Base-by-base conservation (phyloP, 1,140 invertebrate genomes). In the Hylyphantes graminicola region DNA sequence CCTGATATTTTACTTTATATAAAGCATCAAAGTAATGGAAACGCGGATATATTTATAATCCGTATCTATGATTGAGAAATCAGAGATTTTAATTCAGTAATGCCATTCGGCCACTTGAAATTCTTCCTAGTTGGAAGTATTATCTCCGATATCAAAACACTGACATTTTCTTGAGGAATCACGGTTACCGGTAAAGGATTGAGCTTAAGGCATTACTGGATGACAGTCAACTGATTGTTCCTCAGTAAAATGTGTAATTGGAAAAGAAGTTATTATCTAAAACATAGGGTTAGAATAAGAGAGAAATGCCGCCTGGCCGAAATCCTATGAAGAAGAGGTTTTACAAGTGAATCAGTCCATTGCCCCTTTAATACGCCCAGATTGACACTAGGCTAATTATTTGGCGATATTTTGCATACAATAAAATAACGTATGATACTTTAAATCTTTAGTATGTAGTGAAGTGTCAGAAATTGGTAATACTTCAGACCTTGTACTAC, bases 31-130 rank as follows among this genome's bases (percentile, higher is more conserved):
- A 67, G 65, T 15, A 67, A 15, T 68, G 65, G 65, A 35, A 35
- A 35, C 0, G 21, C 8, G 65, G 59, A 19, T 15, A 61, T 7
- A 15, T 15, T 7, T 0, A 19, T 15, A 8, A 10, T n/a, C 19
- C 59, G 65, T 7, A 50, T 68, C 21, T 67, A 21, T 35, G 65
- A 68, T 68, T 68, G 65, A 21, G 51, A 68, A 68, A 68, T 68
- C 65, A 68, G 51, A 68, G 65, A 68, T 68, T 68, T 68, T 68
- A 68, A 68, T 68, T 68, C 65, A 15, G 35, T 35, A 68, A 68
- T 68, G 19, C 17, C 65, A 68, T 68, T 68, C 51, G 15, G n/a
- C 65, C 65, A 21, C 35, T 35, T 35, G 35, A 50, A 68, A 68
- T 68, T 68, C 65, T 21, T 68, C 51, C 51, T 68, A 50, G 13